These are phyloP conservation scores for Chlorodrepanis virens DNA, from an alignment of 2,113 vertebrate species.

Conservation along the genomic window DNA sequence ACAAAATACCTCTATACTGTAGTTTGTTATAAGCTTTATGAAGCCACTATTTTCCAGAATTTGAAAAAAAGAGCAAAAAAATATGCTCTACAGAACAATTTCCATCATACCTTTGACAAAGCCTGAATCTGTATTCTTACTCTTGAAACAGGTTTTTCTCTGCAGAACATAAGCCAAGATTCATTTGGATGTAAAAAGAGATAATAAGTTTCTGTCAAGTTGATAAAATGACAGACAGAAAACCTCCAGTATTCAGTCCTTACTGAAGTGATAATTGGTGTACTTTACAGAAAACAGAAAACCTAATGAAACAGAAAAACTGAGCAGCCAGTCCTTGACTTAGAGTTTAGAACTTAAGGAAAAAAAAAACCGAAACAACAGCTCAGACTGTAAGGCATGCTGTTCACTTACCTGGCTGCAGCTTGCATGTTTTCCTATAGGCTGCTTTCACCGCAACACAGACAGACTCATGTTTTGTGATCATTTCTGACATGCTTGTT, in stretches of 20 bases:
- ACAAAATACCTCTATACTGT: background rate
- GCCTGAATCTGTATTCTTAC: background rate
- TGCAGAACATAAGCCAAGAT: background rate
- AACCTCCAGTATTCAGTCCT: background rate
- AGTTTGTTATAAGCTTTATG: background rate
- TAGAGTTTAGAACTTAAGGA: background rate
- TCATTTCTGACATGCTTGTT: background rate
- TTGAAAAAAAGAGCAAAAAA: background rate
- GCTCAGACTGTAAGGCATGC: too few species aligned
- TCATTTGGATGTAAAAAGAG: background rate
- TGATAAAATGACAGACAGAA: background rate
- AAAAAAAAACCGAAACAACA: too few species aligned
- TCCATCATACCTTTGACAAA: background rate
- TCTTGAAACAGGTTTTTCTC: background rate
- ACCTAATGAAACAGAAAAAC: background rate
- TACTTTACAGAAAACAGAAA: background rate
- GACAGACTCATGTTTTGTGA: background rate
- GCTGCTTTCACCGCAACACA: background rate
- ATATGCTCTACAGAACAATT: background rate
- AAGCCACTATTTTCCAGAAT: background rate
- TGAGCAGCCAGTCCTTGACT: background rate
- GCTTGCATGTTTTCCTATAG: background rate
- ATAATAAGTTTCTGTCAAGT: background rate
- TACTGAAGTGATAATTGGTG: background rate
- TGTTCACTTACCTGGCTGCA: background rate